phyloP scores from a whole-genome alignment of 2,113 vertebrate species.

The Brachypteracias leptosomus region DNA sequence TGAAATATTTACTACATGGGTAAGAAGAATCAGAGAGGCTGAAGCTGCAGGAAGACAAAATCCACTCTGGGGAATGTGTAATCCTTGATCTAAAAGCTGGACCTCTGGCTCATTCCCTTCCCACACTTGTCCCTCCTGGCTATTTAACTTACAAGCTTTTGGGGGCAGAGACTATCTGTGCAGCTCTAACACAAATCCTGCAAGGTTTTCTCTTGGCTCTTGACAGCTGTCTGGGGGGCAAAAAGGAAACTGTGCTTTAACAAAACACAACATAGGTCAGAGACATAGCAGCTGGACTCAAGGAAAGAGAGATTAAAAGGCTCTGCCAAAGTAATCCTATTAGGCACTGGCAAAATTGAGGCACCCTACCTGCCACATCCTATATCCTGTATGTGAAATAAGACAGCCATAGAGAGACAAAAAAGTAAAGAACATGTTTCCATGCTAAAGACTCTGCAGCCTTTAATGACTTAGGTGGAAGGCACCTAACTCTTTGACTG shows the following conservation, averaged over 20 bases:
- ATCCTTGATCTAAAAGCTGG: not conserved
- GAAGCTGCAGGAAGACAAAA: not conserved
- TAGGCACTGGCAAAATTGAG: not conserved
- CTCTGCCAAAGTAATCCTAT: not conserved
- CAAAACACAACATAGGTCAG: not conserved
- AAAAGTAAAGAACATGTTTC: not conserved
- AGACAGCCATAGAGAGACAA: not conserved
- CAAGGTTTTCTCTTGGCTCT: not conserved
- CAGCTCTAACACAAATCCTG: not conserved
- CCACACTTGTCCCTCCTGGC: not conserved
- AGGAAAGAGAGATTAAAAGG: not conserved
- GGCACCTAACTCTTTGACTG: not conserved
- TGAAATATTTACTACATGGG: not conserved
- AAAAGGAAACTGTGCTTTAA: slow-evolving; percentile 6
- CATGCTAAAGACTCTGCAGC: not conserved
- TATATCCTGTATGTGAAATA: not conserved
- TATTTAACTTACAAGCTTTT: not conserved
- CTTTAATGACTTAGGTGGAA: not conserved
- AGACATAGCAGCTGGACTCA: not conserved
- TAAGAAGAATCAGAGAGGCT: not conserved
- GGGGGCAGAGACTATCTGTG: not conserved
- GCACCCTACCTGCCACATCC: not conserved
- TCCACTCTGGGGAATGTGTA: not conserved
- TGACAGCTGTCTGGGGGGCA: not conserved
- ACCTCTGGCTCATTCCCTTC: not conserved